A percentile compares a stretch with the other conserved stretches of the same genome.
phyloP scores from a whole-genome alignment of 1,140 invertebrate genomes.

The Cyphomyrmex costatus region DNA sequence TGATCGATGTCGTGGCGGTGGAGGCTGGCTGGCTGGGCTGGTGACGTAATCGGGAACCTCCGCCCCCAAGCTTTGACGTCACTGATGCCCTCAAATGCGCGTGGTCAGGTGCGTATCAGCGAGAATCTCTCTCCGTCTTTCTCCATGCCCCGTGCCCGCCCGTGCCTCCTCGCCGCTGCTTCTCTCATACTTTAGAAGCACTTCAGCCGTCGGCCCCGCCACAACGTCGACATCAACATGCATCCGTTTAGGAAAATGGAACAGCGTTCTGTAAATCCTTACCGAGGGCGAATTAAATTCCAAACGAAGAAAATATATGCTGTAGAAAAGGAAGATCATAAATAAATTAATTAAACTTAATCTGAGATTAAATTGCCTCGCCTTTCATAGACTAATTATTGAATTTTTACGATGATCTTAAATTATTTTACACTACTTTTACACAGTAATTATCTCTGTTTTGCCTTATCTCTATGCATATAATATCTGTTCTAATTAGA shows the following conservation, averaged over 20 bases:
- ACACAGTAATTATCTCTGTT: not conserved
- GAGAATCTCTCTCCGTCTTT: constrained; percentile 69
- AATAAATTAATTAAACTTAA: constrained; percentile 35
- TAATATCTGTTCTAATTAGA: not conserved
- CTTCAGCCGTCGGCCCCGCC: constrained; percentile 31
- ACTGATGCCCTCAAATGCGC: constrained; percentile 85
- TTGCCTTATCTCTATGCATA: no score
- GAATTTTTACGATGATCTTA: not conserved
- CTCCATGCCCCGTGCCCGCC: not conserved
- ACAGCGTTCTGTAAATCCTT: constrained; percentile 47
- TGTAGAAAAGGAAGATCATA: not conserved
- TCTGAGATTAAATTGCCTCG: constrained; percentile 11
- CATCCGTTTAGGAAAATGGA: constrained; percentile 69
- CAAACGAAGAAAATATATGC: constrained; percentile 12
- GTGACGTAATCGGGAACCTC: constrained; percentile 82
- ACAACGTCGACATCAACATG: constrained; percentile 53
- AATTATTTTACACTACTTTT: not conserved
- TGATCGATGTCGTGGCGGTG: constrained; percentile 79
- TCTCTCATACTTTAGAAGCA: constrained; percentile 41
- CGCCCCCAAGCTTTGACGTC: constrained; percentile 83
- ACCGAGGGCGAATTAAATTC: constrained; percentile 43
- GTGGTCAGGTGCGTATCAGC: constrained; percentile 64
- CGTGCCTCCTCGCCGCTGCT: not conserved
- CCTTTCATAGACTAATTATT: not conserved
- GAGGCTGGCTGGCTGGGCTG: constrained; percentile 81